A percentile compares a stretch with the other conserved stretches of the same genome.
Evolutionary conservation across 2,797 vertebrate species (phyloP).

Genomic region (Microtus obscurus): DNA sequence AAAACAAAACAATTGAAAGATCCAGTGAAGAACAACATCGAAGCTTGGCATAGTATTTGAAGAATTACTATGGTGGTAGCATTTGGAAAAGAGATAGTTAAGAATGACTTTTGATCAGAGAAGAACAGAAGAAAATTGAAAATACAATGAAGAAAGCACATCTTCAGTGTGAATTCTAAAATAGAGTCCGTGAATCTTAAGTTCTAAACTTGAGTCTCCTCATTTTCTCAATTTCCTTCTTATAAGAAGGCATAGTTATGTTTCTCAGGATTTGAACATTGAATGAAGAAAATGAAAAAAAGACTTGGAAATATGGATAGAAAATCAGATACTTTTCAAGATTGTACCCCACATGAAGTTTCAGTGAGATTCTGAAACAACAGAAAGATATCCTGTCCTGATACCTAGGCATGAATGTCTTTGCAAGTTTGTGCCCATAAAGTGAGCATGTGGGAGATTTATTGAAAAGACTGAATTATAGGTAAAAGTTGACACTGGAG

Average conservation of each 20-base stretch:
- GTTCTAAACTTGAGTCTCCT: neutral
- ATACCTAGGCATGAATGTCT: neutral
- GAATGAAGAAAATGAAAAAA: neutral
- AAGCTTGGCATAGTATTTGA: neutral
- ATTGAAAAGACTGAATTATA: neutral
- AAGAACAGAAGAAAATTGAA: neutral
- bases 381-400: neutral
- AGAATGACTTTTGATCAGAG: neutral
- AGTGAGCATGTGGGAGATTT: neutral
- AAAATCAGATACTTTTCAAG: no score
- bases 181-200: neutral
- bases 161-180: neutral
- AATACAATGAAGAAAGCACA: neutral
- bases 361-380: neutral
- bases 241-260: neutral
- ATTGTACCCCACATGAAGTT: neutral
- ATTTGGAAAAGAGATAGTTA: constrained; percentile 2
- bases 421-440: neutral
- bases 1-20: neutral
- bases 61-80: neutral
- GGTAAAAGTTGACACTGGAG: neutral
- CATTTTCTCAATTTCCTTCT: neutral
- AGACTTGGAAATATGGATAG: no score
- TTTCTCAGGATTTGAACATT: neutral
- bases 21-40: neutral